phyloP scores from a whole-genome alignment of 1,140 invertebrate genomes.

The Scaptomyza montana region DNA sequence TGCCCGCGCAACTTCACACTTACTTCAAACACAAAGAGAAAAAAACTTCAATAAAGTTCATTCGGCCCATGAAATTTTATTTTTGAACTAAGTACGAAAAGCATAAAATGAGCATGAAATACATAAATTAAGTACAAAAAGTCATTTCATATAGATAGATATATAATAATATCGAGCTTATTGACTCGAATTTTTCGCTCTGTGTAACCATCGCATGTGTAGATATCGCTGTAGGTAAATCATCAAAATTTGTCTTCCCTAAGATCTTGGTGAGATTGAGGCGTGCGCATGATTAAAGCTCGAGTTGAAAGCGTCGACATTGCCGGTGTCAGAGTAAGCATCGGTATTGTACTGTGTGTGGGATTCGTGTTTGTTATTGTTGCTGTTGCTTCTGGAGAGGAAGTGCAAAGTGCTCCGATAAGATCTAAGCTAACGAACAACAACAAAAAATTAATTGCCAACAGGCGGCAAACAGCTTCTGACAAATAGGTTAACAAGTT shows the following conservation, averaged over 20 bases:
- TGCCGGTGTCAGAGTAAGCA: conserved; percentile 15
- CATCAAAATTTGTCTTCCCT: conserved; percentile 52
- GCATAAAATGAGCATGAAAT: too few relatives aligned
- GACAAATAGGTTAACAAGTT: conserved; percentile 47
- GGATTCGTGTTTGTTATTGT: conserved; percentile 6
- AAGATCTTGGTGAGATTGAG: conserved; percentile 48
- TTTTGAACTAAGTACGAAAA: too few relatives aligned
- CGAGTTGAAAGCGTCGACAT: conserved; percentile 26
- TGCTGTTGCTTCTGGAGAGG: conserved; percentile 29
- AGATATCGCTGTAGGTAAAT: conserved; percentile 51
- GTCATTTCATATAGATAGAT: too few relatives aligned
- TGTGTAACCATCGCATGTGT: conserved; percentile 23
- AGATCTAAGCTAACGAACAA: conserved; percentile 31
- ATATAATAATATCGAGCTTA: too few relatives aligned
- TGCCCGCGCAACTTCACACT: background rate
- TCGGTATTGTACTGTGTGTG: conserved; percentile 33
- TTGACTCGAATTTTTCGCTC: too few relatives aligned
- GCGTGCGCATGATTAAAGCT: conserved; percentile 53
- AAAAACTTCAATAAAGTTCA: too few relatives aligned
- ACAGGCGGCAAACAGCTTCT: conserved; percentile 28
- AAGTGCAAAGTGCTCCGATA: conserved; percentile 54
- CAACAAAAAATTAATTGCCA: conserved; percentile 49
- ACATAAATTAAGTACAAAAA: too few relatives aligned
- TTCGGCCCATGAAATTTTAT: too few relatives aligned
- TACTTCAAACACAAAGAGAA: background rate